A percentile compares a stretch with the other conserved stretches of the same genome.
Evolutionary conservation across 2,113 vertebrate genomes (phyloP).

Genomic region (Microtus pennsylvanicus): DNA sequence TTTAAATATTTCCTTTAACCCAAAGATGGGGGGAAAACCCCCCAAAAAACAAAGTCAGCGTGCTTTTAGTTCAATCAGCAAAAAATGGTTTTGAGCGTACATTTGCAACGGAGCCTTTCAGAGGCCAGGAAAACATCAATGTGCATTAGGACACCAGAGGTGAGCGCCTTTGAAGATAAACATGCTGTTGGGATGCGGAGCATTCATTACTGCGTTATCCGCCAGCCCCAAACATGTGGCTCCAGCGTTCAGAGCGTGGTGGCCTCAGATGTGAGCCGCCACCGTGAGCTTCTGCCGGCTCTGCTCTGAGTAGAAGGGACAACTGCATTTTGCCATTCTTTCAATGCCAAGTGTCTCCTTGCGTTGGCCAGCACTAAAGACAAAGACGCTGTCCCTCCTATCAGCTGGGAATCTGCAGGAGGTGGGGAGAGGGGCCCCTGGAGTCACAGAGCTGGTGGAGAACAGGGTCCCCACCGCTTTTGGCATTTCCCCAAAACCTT

Average conservation of each 20-base stretch:
- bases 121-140: constrained; percentile 30
- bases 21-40: background rate
- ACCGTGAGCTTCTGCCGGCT: accelerated
- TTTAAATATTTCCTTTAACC: constrained; percentile 11
- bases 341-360: background rate
- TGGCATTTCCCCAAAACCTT: background rate
- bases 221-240: background rate
- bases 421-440: background rate
- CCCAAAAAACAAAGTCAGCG: background rate
- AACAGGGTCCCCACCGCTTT: accelerated
- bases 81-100: constrained; percentile 35
- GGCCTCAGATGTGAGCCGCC: accelerated
- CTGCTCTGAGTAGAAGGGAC: accelerated
- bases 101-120: background rate
- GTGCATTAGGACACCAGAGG: constrained; percentile 52
- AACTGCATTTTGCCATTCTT: too few species aligned
- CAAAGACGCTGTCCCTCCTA: background rate
- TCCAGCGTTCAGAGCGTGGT: accelerated
- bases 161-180: constrained; percentile 60
- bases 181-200: background rate
- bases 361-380: accelerated
- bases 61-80: background rate
- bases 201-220: background rate
- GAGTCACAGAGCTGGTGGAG: background rate
- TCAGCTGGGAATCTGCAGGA: background rate